Base-by-base conservation (phyloP, 2,113 vertebrate species). In the Rynchops niger region DNA sequence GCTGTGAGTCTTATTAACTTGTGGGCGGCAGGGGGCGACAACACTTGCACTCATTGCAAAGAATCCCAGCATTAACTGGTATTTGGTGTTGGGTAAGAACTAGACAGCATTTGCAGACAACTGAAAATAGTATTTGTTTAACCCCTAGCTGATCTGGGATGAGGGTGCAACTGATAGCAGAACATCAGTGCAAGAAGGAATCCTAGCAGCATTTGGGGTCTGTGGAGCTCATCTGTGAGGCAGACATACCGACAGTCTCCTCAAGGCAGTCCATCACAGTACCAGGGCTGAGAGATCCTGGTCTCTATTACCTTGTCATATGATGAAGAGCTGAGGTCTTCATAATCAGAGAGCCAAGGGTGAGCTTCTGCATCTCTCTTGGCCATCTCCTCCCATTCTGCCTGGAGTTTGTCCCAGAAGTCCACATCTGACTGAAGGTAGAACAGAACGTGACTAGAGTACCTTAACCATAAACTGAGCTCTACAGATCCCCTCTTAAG, bases 401-500 rank as follows among this genome's bases (percentile, higher is more conserved):
- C 99, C 98, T 99, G 99, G 91, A 99, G 98, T 97, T 99, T 99
- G 98, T 99, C 99, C 99, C 99, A 99, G 98, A 99, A 99, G 98
- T 99, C 99, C 50, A 99, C 99, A 98, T 99, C 99, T 88, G 99
- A 99, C 99, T 99, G 98, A 55, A 96, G 83, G 30, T 36, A 78
- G 42, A 96, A 97, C 86, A n/a, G 58, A 63, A 86, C 18, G 17
- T 58, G 80, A 92, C 65, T 19, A 36, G 61, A 78, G 36, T 52
- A 82, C 65, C 49, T 56, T 36, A 56, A 14, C 25, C 50, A 32
- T 20, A 73, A 79, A 70, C 18, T 59, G 34, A 91, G 11, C 5
- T 63, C 72, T 45, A 45, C 0, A 88, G 21, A 23, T 25, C 78
- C 58, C 55, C 36, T 69, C 40, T 42, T 58, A 40, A 26, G 22